A percentile compares a stretch with the other conserved stretches of the same genome.
Conservation (phyloP, 2,113 vertebrate species). For the Percina caprodes region DNA sequence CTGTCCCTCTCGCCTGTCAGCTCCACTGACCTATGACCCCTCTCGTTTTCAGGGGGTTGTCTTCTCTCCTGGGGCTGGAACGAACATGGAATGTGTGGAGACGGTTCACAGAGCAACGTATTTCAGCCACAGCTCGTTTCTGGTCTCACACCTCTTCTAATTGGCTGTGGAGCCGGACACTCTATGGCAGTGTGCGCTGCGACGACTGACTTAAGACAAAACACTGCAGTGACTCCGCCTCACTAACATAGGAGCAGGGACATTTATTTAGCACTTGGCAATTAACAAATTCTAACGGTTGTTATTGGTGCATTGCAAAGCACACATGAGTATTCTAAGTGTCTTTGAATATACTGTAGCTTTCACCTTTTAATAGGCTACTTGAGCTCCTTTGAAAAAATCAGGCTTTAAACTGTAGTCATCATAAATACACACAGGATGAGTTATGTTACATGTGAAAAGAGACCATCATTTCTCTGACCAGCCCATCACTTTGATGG, state of each 20-base stretch:
- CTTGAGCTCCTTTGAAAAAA: conserved; percentile 23
- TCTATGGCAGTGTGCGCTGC: conserved; percentile 87
- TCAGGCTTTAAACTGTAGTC: conserved; percentile 13
- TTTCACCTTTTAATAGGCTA: conserved; percentile 20
- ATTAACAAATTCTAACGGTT: neutral
- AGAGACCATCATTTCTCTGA: conserved; percentile 56
- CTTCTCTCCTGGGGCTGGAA: conserved; percentile 97
- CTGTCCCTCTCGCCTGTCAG: conserved; percentile 19
- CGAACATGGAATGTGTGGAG: conserved; percentile 95
- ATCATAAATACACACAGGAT: conserved; percentile 50
- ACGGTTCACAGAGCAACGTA: conserved; percentile 85
- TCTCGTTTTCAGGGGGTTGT: conserved; percentile 78
- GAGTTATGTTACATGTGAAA: conserved; percentile 50
- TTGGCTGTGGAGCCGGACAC: conserved; percentile 95
- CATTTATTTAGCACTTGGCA: conserved; percentile 21
- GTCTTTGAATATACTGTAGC: conserved; percentile 14
- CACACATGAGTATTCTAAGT: conserved; percentile 14
- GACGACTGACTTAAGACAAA: conserved; percentile 21
- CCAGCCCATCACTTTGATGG: conserved; percentile 58
- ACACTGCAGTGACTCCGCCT: conserved; percentile 25
- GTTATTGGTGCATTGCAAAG: conserved; percentile 9
- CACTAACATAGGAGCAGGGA: conserved; percentile 4
- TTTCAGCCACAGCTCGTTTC: conserved; percentile 80
- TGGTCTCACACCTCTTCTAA: conserved; percentile 78
- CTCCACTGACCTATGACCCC: conserved; percentile 62